phyloP scores from a whole-genome alignment of 2,113 vertebrate species.

The Dicaeum eximium region DNA sequence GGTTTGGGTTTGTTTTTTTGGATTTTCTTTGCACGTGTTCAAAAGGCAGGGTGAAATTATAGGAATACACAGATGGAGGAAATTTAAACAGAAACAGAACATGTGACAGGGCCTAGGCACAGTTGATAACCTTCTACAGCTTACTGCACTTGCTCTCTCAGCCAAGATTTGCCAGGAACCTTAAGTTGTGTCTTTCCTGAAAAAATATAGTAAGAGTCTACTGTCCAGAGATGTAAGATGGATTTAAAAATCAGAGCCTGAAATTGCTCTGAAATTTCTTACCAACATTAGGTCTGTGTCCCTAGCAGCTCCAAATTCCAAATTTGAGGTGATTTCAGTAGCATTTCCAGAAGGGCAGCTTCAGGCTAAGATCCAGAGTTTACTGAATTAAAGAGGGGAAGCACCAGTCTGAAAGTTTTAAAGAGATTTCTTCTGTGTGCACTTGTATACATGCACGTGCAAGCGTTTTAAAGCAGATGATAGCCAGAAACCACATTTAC shows the following conservation, averaged over 20 bases:
- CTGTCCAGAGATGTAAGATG: accelerated
- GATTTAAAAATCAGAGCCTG: neutral
- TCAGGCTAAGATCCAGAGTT: neutral
- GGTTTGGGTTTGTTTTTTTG: neutral
- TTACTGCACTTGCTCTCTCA: neutral
- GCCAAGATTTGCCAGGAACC: neutral
- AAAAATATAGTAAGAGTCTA: neutral
- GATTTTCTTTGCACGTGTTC: neutral
- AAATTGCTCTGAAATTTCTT: neutral
- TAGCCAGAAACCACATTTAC: neutral
- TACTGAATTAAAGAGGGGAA: neutral
- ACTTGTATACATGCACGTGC: neutral
- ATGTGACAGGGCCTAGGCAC: neutral
- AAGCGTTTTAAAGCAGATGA: neutral
- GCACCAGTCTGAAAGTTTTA: neutral
- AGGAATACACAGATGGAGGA: neutral
- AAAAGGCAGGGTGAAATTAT: neutral
- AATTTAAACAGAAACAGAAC: neutral
- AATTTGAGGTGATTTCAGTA: neutral
- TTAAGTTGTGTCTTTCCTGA: neutral
- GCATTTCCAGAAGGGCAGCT: neutral
- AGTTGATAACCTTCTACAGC: neutral
- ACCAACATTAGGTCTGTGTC: neutral
- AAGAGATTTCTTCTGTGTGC: neutral
- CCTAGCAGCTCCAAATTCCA: neutral